Conservation (phyloP, 1,140 invertebrate species). For the Ctenoplectra terminalis region DNA sequence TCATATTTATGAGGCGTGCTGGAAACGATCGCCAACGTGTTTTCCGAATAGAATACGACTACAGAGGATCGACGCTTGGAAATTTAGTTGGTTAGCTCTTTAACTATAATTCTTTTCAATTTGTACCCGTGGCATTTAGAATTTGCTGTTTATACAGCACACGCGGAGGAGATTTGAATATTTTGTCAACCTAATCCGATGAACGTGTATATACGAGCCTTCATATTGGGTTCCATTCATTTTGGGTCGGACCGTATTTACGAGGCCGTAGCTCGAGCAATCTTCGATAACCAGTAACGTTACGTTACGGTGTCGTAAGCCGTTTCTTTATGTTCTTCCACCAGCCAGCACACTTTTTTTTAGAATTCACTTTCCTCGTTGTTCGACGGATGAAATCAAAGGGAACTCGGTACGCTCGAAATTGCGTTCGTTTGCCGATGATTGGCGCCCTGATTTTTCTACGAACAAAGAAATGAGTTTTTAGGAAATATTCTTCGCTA, state of each 20-base stretch:
- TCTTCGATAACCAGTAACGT: slow-evolving; percentile 9
- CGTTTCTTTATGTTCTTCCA: not conserved
- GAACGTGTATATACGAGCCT: not conserved
- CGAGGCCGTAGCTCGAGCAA: slow-evolving; percentile 3
- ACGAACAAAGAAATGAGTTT: not conserved
- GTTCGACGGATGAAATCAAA: slow-evolving; percentile 7
- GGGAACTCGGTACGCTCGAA: not conserved
- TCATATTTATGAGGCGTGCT: too few relatives aligned
- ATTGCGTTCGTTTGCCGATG: not conserved
- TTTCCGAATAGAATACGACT: too few relatives aligned
- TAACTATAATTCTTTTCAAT: not conserved
- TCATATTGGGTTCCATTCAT: not conserved
- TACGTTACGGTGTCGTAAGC: not conserved
- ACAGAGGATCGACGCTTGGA: not conserved
- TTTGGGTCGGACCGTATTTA: not conserved
- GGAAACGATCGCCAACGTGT: too few relatives aligned
- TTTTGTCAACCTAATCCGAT: not conserved
- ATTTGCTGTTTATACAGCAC: slow-evolving; percentile 10
- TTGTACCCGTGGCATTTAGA: not conserved
- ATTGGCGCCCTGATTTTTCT: not conserved
- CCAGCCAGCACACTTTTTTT: not conserved
- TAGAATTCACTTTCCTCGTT: slow-evolving; percentile 3
- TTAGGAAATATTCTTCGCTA: too few relatives aligned
- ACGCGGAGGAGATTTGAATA: slow-evolving; percentile 1
- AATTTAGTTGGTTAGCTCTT: not conserved